phyloP scores from a whole-genome alignment of 2,888 invertebrate genomes.

The Lasioglossum zephyrum region DNA sequence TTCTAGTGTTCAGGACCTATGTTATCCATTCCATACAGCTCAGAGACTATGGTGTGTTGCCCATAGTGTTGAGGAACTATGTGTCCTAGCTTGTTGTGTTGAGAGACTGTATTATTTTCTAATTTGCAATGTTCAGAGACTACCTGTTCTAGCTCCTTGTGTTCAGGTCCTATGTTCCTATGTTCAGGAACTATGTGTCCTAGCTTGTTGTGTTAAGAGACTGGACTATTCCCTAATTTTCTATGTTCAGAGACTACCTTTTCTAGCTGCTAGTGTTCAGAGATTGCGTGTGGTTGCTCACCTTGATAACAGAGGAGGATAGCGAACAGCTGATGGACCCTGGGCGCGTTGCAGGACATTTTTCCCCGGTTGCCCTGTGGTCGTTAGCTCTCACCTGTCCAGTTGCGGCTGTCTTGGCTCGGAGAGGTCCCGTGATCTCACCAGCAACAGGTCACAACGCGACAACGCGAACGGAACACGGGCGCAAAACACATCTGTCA shows the following conservation, averaged over 20 bases:
- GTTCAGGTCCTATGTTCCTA: too few species aligned
- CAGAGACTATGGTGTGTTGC: too few species aligned
- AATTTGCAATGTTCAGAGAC: not conserved
- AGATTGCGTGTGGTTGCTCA: constrained; percentile 19
- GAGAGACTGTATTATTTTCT: too few species aligned
- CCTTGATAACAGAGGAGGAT: constrained; percentile 66
- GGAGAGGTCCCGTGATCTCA: constrained; percentile 26
- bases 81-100: not conserved
- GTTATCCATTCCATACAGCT: too few species aligned
- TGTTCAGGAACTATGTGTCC: too few species aligned
- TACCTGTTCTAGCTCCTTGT: not conserved
- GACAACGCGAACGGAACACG: constrained; percentile 58
- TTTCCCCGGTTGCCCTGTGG: constrained; percentile 30
- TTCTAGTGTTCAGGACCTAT: too few species aligned
- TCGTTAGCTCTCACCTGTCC: constrained; percentile 20
- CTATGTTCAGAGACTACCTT: not conserved
- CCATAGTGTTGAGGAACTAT: too few species aligned
- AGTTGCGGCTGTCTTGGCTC: constrained; percentile 2
- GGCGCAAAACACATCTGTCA: constrained; percentile 76
- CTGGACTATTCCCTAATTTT: too few species aligned
- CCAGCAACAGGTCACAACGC: constrained; percentile 40
- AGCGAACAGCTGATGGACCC: constrained; percentile 43
- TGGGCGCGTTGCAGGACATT: constrained; percentile 32
- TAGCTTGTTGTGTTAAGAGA: too few species aligned
- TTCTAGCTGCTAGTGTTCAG: not conserved